Conservation (phyloP, 1,140 invertebrate species). For the Drosophila nigromelanica region DNA sequence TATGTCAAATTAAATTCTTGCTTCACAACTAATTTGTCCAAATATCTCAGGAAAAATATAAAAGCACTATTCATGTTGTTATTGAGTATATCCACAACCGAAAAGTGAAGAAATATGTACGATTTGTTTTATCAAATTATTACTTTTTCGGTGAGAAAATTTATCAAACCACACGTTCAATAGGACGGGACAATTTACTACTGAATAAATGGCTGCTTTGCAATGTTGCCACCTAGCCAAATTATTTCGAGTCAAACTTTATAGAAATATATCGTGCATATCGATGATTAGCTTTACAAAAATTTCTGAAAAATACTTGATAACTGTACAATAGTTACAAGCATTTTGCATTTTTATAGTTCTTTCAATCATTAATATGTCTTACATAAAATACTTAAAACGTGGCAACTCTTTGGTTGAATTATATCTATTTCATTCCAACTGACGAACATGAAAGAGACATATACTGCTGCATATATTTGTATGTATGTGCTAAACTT, state of each 20-base stretch:
- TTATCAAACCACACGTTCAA: slow-evolving; percentile 49
- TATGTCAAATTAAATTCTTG: slow-evolving; percentile 6
- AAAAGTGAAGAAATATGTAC: neutral
- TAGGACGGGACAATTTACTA: slow-evolving; percentile 62
- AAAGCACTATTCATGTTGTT: neutral
- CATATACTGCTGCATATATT: slow-evolving; percentile 7
- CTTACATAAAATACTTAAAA: slow-evolving; percentile 64
- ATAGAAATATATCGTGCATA: too few species aligned
- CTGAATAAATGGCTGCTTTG: slow-evolving; percentile 48
- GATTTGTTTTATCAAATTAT: slow-evolving; percentile 9
- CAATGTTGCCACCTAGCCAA: slow-evolving; percentile 58
- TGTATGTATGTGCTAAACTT: slow-evolving; percentile 32
- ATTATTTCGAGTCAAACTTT: neutral
- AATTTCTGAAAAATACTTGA: neutral
- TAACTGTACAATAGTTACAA: neutral
- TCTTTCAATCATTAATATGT: slow-evolving; percentile 18
- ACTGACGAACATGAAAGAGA: slow-evolving; percentile 16
- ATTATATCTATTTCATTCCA: slow-evolving; percentile 24
- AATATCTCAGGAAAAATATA: neutral
- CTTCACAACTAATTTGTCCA: neutral
- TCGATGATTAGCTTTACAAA: neutral
- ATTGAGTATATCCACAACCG: neutral
- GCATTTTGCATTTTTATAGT: neutral
- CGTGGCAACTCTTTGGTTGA: slow-evolving; percentile 58
- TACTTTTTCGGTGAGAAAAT: slow-evolving; percentile 50